Evolutionary conservation across 2,888 invertebrate species (phyloP).

Genomic region (Blera fallax): DNA sequence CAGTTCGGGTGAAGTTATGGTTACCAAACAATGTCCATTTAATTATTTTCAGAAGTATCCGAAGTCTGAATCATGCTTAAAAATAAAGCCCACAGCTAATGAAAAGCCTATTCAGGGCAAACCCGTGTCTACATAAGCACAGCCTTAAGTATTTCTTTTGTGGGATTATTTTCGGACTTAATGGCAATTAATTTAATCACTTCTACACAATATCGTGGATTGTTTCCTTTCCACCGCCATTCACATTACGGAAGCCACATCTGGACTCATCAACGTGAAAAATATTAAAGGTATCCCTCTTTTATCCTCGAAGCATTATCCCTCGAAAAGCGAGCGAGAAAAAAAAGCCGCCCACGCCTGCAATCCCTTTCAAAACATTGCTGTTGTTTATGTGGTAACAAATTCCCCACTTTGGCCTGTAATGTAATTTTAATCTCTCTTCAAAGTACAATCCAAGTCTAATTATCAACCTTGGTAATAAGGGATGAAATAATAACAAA

Average conservation of each 20-base stretch:
- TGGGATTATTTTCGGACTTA: conserved; percentile 15
- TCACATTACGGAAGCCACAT: neutral
- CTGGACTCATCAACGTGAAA: conserved; percentile 46
- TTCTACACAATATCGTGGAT: neutral
- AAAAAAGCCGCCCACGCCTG: neutral
- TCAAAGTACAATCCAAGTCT: conserved; percentile 51
- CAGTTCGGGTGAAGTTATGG: too few species aligned
- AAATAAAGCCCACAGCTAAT: neutral
- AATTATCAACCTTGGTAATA: conserved; percentile 61
- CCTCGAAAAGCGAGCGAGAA: neutral
- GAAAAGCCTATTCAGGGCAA: neutral
- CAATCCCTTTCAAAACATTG: neutral
- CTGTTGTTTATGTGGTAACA: conserved; percentile 32
- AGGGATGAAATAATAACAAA: conserved; percentile 67
- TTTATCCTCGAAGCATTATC: neutral
- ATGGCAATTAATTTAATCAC: conserved; percentile 44
- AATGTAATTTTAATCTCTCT: conserved; percentile 49
- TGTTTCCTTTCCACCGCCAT: neutral
- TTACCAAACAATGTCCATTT: neutral
- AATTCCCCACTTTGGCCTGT: conserved; percentile 25
- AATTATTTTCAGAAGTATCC: neutral
- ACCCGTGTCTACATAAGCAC: neutral
- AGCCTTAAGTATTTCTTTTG: conserved; percentile 1
- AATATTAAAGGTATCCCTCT: conserved; percentile 19
- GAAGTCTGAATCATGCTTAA: neutral